Evolutionary conservation across 1,140 invertebrate genomes (phyloP).

Genomic region (Eupeodes corollae): DNA sequence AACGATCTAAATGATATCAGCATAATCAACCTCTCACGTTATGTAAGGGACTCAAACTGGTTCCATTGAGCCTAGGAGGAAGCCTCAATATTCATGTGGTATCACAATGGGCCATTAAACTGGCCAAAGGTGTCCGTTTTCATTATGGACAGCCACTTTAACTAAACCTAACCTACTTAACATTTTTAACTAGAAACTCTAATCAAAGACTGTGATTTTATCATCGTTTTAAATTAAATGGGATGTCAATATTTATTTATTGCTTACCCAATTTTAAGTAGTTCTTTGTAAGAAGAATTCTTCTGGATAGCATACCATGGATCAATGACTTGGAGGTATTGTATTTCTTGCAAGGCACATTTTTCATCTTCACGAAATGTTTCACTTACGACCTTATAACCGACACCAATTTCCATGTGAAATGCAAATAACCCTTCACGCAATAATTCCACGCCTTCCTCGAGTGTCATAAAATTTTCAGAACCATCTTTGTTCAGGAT

Average conservation of each 20-base stretch:
- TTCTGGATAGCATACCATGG: slow-evolving; percentile 47
- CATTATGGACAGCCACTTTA: too few relatives aligned
- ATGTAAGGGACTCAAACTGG: too few relatives aligned
- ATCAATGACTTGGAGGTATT: slow-evolving; percentile 46
- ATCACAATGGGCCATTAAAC: too few relatives aligned
- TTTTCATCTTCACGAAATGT: slow-evolving; percentile 54
- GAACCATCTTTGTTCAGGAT: slow-evolving; percentile 42
- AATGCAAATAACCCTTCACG: slow-evolving; percentile 50
- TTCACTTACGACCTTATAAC: slow-evolving; percentile 51
- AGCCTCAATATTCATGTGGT: too few relatives aligned
- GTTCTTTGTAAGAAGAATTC: slow-evolving; percentile 48
- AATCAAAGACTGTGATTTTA: too few relatives aligned
- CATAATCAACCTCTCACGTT: too few relatives aligned
- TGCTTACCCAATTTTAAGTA: slow-evolving; percentile 48
- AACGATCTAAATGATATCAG: too few relatives aligned
- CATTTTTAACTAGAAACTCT: too few relatives aligned
- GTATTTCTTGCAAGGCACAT: slow-evolving; percentile 51
- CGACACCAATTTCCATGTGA: slow-evolving; percentile 47
- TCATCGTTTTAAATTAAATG: background rate
- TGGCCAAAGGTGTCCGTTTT: too few relatives aligned
- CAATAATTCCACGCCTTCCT: slow-evolving; percentile 46
- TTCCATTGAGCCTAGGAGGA: too few relatives aligned
- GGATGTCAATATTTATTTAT: background rate
- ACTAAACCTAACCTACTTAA: too few relatives aligned
- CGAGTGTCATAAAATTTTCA: slow-evolving; percentile 42